Conservation (phyloP, 2,113 vertebrate genomes). For the Cynopterus brachyotis region DNA sequence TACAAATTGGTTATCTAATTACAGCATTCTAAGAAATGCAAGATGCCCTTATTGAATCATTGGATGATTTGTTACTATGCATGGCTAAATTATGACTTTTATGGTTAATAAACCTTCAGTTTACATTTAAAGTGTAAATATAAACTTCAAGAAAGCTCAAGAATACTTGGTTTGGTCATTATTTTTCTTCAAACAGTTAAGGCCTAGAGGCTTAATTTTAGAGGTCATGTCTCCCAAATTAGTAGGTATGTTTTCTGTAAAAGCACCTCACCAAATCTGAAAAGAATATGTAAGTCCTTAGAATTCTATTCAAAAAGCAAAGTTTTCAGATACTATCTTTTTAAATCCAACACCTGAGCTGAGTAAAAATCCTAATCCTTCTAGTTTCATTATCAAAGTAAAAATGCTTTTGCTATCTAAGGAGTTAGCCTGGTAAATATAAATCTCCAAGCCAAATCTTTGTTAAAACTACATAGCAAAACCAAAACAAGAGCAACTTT, state of each 20-base stretch:
- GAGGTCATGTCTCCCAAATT: neutral
- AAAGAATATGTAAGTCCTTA: neutral
- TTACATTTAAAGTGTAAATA: neutral
- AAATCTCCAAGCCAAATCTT: neutral
- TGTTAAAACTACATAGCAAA: neutral
- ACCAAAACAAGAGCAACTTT: neutral
- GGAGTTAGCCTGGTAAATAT: neutral
- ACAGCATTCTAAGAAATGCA: conserved; percentile 8
- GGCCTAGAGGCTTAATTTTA: neutral
- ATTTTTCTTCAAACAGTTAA: neutral
- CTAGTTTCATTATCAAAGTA: neutral
- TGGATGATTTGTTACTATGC: neutral
- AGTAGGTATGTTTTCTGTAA: neutral
- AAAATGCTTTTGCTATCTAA: neutral
- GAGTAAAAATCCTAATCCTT: neutral
- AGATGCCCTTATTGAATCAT: neutral
- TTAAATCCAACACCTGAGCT: neutral
- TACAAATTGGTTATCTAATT: conserved; percentile 41
- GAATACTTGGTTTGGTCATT: neutral
- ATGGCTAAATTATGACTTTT: neutral
- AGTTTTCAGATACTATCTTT: neutral
- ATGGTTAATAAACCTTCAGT: neutral
- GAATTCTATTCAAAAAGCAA: neutral
- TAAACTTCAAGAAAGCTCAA: neutral
- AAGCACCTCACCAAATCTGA: neutral